phyloP scores from a whole-genome alignment of 2,888 invertebrate genomes.

The Oscheius sp. region DNA sequence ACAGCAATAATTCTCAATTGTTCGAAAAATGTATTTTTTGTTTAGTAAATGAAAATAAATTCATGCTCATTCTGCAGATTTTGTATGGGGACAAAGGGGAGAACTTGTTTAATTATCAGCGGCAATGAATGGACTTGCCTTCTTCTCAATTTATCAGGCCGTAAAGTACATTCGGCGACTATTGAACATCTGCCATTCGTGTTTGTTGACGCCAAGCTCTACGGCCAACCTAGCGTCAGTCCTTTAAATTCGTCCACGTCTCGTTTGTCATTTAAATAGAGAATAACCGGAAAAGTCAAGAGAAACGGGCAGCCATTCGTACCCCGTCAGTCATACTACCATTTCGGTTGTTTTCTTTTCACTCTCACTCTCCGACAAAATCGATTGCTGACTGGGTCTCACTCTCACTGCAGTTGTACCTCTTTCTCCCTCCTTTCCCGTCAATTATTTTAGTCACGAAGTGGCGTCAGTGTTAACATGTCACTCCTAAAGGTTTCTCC shows the following conservation, averaged over 20 bases:
- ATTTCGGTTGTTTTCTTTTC: constrained; percentile 4
- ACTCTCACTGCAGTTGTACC: constrained; percentile 18
- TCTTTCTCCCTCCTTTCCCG: constrained; percentile 3
- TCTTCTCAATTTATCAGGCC: too few species aligned
- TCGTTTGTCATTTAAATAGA: too few species aligned
- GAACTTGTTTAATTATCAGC: neutral
- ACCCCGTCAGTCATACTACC: neutral
- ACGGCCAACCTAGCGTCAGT: too few species aligned
- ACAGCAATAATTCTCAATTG: constrained; percentile 14
- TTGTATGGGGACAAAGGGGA: neutral
- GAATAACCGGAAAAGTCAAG: neutral
- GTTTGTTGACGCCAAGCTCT: neutral
- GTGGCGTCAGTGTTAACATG: neutral
- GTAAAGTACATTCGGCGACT: neutral
- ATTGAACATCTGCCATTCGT: neutral
- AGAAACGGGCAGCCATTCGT: neutral
- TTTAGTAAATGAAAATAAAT: neutral
- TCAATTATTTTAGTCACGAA: neutral
- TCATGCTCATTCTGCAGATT: neutral
- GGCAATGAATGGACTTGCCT: neutral
- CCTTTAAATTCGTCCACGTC: neutral
- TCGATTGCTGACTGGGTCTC: constrained; percentile 24
- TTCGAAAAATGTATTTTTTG: neutral
- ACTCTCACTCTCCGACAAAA: constrained; percentile 14
- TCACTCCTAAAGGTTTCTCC: neutral